phyloP scores from a whole-genome alignment of 1,140 invertebrate species.

The Caenorhabditis briggsae region DNA sequence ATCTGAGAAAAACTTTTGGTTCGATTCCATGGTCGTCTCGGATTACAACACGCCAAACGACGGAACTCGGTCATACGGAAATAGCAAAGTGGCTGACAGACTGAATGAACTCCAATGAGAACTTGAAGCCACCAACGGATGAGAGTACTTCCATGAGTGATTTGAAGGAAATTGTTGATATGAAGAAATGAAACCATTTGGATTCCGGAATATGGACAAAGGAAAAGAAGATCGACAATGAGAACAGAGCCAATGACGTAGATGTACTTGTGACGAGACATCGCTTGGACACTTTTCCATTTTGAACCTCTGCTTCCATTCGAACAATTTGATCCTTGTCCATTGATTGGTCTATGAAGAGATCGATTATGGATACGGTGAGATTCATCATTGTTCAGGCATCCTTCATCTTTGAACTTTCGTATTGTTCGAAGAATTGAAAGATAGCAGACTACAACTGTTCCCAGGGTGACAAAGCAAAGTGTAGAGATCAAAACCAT shows the following conservation, averaged over 20 bases:
- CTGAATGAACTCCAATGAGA: constrained; percentile 77
- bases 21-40: constrained; percentile 58
- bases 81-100: constrained; percentile 76
- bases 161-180: constrained; percentile 74
- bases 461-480: constrained; percentile 56
- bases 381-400: constrained; percentile 70
- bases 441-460: constrained; percentile 71
- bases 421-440: constrained; percentile 77
- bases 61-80: constrained; percentile 77
- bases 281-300: constrained; percentile 70
- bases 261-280: constrained; percentile 77
- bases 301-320: constrained; percentile 56
- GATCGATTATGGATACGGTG: constrained; percentile 65
- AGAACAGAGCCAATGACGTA: constrained; percentile 77
- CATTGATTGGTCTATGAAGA: constrained; percentile 58
- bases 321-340: constrained; percentile 59
- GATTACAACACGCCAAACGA: constrained; percentile 73
- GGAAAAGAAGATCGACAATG: constrained; percentile 76
- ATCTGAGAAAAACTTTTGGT: constrained; percentile 59
- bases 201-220: constrained; percentile 77
- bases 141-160: constrained; percentile 69
- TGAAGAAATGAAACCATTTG: constrained; percentile 75
- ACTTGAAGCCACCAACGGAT: constrained; percentile 77
- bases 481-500: constrained; percentile 57
- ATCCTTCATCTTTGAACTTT: constrained; percentile 73